A percentile compares a stretch with the other conserved stretches of the same genome.
These are phyloP conservation scores for Temnothorax ravouxi DNA, from an alignment of 2,888 invertebrate species.

Conservation along the genomic window DNA sequence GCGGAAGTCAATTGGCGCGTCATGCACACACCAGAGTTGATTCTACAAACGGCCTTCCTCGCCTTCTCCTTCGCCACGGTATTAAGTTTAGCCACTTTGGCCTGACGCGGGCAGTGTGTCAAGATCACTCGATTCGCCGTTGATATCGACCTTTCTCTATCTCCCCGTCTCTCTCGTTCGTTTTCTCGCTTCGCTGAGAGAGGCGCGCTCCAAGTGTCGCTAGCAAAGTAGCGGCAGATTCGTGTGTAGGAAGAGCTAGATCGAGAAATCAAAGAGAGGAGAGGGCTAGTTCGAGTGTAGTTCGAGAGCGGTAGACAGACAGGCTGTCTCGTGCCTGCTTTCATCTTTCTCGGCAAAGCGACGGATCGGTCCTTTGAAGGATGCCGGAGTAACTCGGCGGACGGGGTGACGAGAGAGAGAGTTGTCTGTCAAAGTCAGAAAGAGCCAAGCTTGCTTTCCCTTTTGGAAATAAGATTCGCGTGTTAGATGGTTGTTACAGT, in stretches of 20 bases:
- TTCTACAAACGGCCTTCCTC: conserved; percentile 51
- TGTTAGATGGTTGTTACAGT: conserved; percentile 29
- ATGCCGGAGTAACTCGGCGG: conserved; percentile 23
- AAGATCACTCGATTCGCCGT: conserved; percentile 79
- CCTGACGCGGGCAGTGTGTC: conserved; percentile 81
- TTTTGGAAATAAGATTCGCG: conserved; percentile 39
- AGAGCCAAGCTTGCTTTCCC: neutral
- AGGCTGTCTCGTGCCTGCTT: conserved; percentile 33
- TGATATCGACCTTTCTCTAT: conserved; percentile 63
- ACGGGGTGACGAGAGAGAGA: conserved; percentile 1
- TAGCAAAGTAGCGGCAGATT: conserved; percentile 66
- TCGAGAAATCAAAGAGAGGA: conserved; percentile 35
- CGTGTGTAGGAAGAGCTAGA: conserved; percentile 30
- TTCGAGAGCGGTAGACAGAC: conserved; percentile 64
- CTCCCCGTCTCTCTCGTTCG: conserved; percentile 58
- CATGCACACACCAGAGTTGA: conserved; percentile 48
- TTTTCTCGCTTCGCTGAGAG: conserved; percentile 25
- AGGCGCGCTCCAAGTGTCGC: conserved; percentile 38
- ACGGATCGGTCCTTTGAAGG: conserved; percentile 51
- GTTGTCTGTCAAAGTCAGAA: conserved; percentile 15
- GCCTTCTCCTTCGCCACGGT: conserved; percentile 60
- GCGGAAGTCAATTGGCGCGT: conserved; percentile 68
- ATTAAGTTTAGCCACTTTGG: conserved; percentile 78
- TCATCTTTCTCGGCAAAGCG: conserved; percentile 50
- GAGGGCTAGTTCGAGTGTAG: conserved; percentile 51